Conservation (phyloP, 2,797 vertebrate genomes). For the Bradypodion ventrale region DNA sequence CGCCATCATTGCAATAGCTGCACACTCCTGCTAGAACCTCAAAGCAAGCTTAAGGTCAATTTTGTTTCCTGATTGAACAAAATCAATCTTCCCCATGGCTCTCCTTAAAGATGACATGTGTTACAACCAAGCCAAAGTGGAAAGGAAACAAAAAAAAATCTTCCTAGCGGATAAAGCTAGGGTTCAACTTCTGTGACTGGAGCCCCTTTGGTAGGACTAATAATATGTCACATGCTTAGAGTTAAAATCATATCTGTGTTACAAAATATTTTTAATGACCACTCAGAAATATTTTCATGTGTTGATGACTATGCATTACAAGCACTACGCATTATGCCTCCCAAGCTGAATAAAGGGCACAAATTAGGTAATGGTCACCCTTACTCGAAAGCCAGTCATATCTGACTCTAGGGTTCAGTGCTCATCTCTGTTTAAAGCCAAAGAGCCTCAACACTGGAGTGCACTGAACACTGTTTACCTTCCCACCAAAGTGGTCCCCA, state of each 20-base stretch:
- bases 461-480: too few relatives aligned
- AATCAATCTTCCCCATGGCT: too few relatives aligned
- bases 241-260: not conserved
- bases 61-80: too few relatives aligned
- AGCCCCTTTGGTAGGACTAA: not conserved
- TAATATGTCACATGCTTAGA: not conserved
- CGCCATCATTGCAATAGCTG: too few relatives aligned
- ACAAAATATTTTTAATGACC: not conserved
- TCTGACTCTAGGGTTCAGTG: too few relatives aligned
- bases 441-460: too few relatives aligned
- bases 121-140: conserved; percentile 3
- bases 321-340: not conserved
- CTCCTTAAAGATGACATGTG: not conserved
- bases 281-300: not conserved
- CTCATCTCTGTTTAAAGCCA: too few relatives aligned
- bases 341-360: not conserved
- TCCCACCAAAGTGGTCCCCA: too few relatives aligned
- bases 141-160: conserved; percentile 10
- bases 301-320: not conserved
- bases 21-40: too few relatives aligned
- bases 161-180: not conserved
- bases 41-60: too few relatives aligned
- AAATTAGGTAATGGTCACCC: not conserved
- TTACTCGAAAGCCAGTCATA: not conserved
- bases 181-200: not conserved